Conservation (phyloP, 2,888 invertebrate genomes). For the Campopleginae sp. region DNA sequence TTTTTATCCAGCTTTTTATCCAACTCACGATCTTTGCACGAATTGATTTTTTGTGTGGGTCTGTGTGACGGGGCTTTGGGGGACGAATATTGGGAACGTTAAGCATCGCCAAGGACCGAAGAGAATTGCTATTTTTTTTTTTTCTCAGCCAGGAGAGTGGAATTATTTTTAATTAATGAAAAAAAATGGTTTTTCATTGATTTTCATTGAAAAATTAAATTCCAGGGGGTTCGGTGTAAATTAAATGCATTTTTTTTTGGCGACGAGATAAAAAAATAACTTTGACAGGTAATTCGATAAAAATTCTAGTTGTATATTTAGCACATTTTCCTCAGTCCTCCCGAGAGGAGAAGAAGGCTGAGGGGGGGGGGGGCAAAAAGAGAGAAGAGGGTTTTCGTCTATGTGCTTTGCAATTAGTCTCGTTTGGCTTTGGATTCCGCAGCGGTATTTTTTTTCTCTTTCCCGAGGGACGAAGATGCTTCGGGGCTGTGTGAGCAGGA, state of each 20-base stretch:
- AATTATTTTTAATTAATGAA: no score
- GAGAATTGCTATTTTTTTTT: no score
- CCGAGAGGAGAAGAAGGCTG: neutral
- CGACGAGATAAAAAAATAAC: neutral
- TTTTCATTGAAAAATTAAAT: neutral
- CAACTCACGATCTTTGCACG: neutral
- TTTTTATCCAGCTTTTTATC: conserved; percentile 15
- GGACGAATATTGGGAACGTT: neutral
- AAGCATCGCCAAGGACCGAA: no score
- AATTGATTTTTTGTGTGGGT: neutral
- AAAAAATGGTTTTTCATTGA: no score
- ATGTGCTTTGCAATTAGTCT: conserved; percentile 51
- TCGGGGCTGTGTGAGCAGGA: conserved; percentile 27
- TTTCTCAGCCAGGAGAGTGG: no score
- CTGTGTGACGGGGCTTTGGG: neutral
- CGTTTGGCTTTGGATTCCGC: conserved; percentile 10
- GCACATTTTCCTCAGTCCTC: neutral
- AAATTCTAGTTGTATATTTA: neutral
- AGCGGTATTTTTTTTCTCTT: conserved; percentile 41
- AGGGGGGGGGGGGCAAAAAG: neutral
- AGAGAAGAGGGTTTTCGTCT: conserved; percentile 21
- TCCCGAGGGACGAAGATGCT: neutral
- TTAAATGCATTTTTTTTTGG: neutral
- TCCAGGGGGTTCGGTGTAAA: neutral
- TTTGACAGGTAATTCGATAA: neutral